phyloP scores from a whole-genome alignment of 2,888 invertebrate species.

The Melinaea marsaeus region DNA sequence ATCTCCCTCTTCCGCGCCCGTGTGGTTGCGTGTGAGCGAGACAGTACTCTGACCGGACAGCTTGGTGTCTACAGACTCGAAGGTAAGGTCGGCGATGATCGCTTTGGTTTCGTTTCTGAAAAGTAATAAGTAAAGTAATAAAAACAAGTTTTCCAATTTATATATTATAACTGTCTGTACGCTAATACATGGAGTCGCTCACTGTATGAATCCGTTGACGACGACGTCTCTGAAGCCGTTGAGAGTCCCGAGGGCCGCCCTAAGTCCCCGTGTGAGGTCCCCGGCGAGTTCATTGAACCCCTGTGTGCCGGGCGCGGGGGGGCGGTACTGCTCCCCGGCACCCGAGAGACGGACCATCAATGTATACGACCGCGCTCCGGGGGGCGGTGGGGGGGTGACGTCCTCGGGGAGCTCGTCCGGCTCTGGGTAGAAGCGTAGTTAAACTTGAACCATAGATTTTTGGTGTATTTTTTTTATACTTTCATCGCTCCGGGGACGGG shows the following conservation, averaged over 20 bases:
- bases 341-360: conserved; percentile 86
- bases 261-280: conserved; percentile 53
- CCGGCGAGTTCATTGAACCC: conserved; percentile 85
- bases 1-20: conserved; percentile 22
- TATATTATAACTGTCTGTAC: no score
- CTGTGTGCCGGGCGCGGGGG: conserved; percentile 83
- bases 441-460: not conserved
- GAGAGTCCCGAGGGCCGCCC: conserved; percentile 37
- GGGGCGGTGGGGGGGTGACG: conserved; percentile 65
- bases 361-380: conserved; percentile 83
- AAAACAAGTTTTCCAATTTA: no score
- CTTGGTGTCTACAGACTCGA: conserved; percentile 84
- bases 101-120: conserved; percentile 78
- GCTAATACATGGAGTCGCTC: conserved; percentile 43
- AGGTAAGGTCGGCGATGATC: conserved; percentile 85
- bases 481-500: no score
- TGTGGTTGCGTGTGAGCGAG: conserved; percentile 34
- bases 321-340: conserved; percentile 85
- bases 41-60: conserved; percentile 33
- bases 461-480: no score
- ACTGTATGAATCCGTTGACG: conserved; percentile 85
- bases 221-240: conserved; percentile 84
- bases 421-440: conserved; percentile 46
- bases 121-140: conserved; percentile 10
- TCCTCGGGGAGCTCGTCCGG: conserved; percentile 78